Evolutionary conservation across 2,888 invertebrate genomes (phyloP).

Genomic region (Drosophila multiciliata): DNA sequence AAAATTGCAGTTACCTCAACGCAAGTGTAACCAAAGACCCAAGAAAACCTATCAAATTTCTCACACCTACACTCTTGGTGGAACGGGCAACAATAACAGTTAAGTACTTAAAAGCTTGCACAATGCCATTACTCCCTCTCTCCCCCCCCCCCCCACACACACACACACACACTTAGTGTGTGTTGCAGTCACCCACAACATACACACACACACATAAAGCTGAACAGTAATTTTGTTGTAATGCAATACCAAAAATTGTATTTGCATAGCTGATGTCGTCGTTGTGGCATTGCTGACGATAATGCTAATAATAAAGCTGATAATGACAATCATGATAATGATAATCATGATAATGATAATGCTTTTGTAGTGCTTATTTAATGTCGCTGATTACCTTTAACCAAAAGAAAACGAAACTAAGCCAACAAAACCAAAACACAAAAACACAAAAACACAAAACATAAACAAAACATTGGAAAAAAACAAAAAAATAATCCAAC

Average conservation of each 20-base stretch:
- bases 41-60: slow-evolving; percentile 63
- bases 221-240: slow-evolving; percentile 76
- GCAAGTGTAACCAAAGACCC: slow-evolving; percentile 47
- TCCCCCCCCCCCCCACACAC: no score
- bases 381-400: slow-evolving; percentile 75
- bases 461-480: slow-evolving; percentile 23
- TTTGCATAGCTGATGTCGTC: slow-evolving; percentile 68
- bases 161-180: slow-evolving; percentile 3
- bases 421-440: slow-evolving; percentile 38
- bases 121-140: slow-evolving; percentile 36
- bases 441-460: slow-evolving; percentile 32
- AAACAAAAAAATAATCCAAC: slow-evolving; percentile 2
- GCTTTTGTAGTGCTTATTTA: slow-evolving; percentile 62
- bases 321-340: slow-evolving; percentile 21
- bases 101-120: slow-evolving; percentile 73
- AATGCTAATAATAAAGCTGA: slow-evolving; percentile 2
- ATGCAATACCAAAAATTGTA: slow-evolving; percentile 72
- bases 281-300: slow-evolving; percentile 47
- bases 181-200: slow-evolving; percentile 42
- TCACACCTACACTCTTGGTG: slow-evolving; percentile 70
- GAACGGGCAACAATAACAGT: slow-evolving; percentile 26
- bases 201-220: not conserved
- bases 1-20: slow-evolving; percentile 60
- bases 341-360: slow-evolving; percentile 34
- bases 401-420: slow-evolving; percentile 38